phyloP scores from a whole-genome alignment of 1,140 invertebrate species.

The Dreissena polymorpha region DNA sequence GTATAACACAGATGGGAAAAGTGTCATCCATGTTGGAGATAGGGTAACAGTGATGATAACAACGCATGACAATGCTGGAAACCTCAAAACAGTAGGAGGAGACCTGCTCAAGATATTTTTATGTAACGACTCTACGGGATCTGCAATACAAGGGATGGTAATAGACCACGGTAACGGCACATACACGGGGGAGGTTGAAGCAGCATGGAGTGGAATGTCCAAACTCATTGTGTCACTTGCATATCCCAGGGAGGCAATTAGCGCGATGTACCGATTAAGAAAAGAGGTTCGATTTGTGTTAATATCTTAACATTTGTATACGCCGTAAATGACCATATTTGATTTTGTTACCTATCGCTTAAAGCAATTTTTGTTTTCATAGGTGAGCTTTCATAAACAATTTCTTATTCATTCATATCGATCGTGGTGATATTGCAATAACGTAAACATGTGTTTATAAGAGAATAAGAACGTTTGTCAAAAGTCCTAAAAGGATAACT shows the following conservation, averaged over 20 bases:
- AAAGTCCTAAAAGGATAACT: background rate
- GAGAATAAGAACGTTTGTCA: background rate
- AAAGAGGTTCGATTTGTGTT: background rate
- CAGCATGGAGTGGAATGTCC: slow-evolving; percentile 4
- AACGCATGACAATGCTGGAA: too few relatives aligned
- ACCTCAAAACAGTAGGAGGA: slow-evolving; percentile 10
- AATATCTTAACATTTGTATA: background rate
- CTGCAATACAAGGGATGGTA: background rate
- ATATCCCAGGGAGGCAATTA: slow-evolving; percentile 6
- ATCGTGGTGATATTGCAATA: background rate
- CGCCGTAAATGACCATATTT: background rate
- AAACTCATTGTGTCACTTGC: background rate
- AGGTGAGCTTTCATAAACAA: background rate
- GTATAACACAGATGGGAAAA: too few relatives aligned
- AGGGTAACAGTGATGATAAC: too few relatives aligned
- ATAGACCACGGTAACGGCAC: slow-evolving; percentile 12
- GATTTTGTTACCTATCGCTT: background rate
- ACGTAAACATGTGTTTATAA: background rate
- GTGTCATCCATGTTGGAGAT: too few relatives aligned
- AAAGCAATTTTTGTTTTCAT: background rate
- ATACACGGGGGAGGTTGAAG: slow-evolving; percentile 7
- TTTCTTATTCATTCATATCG: background rate
- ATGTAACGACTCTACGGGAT: background rate
- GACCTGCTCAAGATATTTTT: background rate
- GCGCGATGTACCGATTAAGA: slow-evolving; percentile 1